Conservation (phyloP, 2,797 vertebrate species). For the Cyclura pinguis region DNA sequence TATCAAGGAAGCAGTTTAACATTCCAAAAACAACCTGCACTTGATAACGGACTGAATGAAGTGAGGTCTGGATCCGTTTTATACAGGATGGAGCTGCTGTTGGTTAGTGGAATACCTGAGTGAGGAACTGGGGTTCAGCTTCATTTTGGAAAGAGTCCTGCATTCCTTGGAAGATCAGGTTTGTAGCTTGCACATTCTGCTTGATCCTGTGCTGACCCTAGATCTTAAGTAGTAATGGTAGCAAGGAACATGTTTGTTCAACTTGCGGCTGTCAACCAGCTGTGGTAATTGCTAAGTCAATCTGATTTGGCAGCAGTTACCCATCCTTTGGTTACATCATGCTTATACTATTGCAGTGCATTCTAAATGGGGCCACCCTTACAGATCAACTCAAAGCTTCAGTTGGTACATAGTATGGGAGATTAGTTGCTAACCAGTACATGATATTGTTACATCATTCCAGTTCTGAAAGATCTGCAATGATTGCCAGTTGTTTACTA, state of each 20-base stretch:
- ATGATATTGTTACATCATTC: not conserved
- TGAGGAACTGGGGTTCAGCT: not conserved
- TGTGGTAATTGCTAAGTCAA: not conserved
- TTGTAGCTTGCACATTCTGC: not conserved
- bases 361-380: not conserved
- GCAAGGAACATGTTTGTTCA: not conserved
- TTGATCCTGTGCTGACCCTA: not conserved
- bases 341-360: not conserved
- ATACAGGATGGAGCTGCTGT: not conserved
- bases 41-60: not conserved
- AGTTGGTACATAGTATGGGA: not conserved
- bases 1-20: not conserved
- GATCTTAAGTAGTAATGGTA: not conserved
- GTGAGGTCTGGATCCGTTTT: not conserved
- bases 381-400: not conserved
- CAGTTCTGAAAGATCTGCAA: not conserved
- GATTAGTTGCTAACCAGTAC: not conserved
- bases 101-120: not conserved
- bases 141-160: not conserved
- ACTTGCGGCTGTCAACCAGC: not conserved
- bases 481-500: not conserved
- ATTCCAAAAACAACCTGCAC: not conserved
- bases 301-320: not conserved
- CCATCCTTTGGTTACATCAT: not conserved
- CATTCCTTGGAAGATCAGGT: not conserved